Percentiles rank a stretch among this genome's conserved stretches.
These are phyloP conservation scores for Eublepharis macularius DNA, from an alignment of 2,113 vertebrate species.

Conservation along the genomic window DNA sequence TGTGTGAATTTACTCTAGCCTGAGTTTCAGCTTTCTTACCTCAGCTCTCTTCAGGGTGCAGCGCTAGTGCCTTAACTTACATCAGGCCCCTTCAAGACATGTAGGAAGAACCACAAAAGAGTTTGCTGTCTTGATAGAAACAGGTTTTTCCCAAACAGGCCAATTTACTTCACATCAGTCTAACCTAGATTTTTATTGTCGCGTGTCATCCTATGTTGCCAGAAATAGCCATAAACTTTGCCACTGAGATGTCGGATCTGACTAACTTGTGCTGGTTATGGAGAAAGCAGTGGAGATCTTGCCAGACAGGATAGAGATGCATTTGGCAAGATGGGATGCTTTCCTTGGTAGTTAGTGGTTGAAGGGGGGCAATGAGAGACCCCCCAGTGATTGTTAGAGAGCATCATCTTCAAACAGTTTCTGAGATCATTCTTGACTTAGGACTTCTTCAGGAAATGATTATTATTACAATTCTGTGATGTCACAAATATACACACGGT, in stretches of 20 bases:
- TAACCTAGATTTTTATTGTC: too few relatives aligned
- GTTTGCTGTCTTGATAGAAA: too few relatives aligned
- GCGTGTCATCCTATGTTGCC: not conserved
- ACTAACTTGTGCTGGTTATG: not conserved
- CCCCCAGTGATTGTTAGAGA: not conserved
- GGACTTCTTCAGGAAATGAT: not conserved
- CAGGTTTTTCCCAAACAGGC: not conserved
- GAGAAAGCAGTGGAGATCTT: not conserved
- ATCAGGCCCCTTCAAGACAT: not conserved
- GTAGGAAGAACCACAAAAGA: not conserved
- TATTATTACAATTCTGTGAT: constrained; percentile 53
- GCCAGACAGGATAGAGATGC: not conserved
- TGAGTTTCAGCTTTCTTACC: too few relatives aligned
- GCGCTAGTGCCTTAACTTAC: not conserved
- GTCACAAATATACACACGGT: constrained; percentile 62
- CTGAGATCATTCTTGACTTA: not conserved
- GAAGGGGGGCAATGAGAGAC: not conserved
- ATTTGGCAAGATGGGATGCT: not conserved
- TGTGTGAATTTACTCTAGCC: too few relatives aligned
- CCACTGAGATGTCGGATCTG: not conserved
- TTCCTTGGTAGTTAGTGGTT: not conserved
- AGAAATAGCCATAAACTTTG: not conserved
- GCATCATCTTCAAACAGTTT: not conserved
- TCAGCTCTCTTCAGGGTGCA: too few relatives aligned
- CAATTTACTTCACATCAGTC: not conserved